Evolutionary conservation across 2,888 invertebrate genomes (phyloP), one percentile per base, ranked within the genome.

Genomic region (Cabera pusaria): DNA sequence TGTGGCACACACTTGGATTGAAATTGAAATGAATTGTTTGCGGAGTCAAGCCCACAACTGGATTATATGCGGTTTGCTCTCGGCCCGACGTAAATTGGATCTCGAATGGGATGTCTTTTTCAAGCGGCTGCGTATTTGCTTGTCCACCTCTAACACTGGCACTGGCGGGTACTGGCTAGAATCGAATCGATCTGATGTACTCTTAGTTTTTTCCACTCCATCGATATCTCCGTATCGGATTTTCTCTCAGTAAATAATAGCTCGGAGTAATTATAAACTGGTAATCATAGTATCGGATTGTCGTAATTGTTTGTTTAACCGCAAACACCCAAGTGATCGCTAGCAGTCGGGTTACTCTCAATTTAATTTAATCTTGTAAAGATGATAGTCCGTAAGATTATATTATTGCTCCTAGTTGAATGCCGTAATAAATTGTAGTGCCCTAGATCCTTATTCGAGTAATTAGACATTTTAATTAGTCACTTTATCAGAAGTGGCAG

Each of bases 11-110:
- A 60, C 68, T 67, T 59, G 61, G 65, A 75, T 71, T 72, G 73
- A 69, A 81, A 82, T 77, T 74, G 75, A 78, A 83, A 83, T 84
- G 74, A 81, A 83, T 81, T 82, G 85, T 85, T 82, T 80, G 79
- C 68, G 46, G 69, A 75, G 75, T 70, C 67, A 61, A 68, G 71
- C 60, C 51, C 54, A 57, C 62, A 59, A 59, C 68, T 63, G 65
- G 67, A 70, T 71, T 72, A 71, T 72, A 64, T 74, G 80, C 66
- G 77, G 80, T 70, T 72, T 63, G 62, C 65, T 63, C 64, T 49
- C 64, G 51, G 64, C 57, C 58, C 50, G 39, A 62, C 65, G 72
- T 69, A 75, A 79, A 83, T 83, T 84, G 79, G 69, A 78, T 81
- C 71, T 63, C 65, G 72, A 73, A 78, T 78, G 71, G 70, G 72